These are phyloP conservation scores for Alces alces DNA, from an alignment of 2,113 vertebrate species.

Conservation along the genomic window DNA sequence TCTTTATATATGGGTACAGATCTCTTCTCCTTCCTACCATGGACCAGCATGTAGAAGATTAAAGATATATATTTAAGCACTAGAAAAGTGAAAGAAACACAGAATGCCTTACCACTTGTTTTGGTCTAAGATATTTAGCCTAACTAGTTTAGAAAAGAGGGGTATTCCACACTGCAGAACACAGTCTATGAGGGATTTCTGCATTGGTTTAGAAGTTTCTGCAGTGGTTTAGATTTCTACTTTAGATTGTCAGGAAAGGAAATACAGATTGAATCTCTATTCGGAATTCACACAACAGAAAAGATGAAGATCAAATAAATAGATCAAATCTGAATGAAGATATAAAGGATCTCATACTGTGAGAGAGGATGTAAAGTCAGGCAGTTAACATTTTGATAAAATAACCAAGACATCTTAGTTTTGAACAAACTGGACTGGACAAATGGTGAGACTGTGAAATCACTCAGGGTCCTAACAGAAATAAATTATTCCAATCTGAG, in stretches of 20 bases:
- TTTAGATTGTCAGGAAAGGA: background rate
- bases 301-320: background rate
- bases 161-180: background rate
- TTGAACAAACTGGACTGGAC: background rate
- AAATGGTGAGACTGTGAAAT: background rate
- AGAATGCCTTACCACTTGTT: background rate
- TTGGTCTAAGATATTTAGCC: background rate
- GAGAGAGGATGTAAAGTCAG: background rate
- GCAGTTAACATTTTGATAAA: background rate
- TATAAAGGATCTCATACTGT: background rate
- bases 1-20: background rate
- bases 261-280: background rate
- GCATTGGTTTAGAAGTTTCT: background rate
- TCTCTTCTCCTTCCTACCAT: background rate
- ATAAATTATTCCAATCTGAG: background rate
- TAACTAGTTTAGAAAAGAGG: background rate
- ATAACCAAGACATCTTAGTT: background rate
- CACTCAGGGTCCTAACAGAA: background rate
- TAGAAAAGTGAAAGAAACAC: background rate
- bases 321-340: background rate
- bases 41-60: background rate
- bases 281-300: background rate
- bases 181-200: background rate
- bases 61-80: background rate
- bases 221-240: background rate